phyloP scores from a whole-genome alignment of 2,888 invertebrate genomes.

The Kryphioiulus occultus region DNA sequence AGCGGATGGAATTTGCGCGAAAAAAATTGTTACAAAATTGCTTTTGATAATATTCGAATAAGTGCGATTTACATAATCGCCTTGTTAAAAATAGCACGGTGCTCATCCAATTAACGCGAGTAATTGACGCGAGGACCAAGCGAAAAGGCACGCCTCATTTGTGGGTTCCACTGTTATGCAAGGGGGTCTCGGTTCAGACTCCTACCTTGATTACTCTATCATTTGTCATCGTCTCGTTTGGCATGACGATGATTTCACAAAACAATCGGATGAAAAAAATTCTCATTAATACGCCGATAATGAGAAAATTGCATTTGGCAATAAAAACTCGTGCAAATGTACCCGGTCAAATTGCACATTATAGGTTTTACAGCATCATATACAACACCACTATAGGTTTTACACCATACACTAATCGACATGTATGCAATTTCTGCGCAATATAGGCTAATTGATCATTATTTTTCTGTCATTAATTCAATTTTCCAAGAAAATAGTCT shows the following conservation, averaged over 20 bases:
- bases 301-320: not conserved
- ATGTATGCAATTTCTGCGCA: no score
- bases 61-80: slow-evolving; percentile 2
- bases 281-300: not conserved
- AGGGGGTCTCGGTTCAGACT: not conserved
- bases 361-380: no score
- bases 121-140: not conserved
- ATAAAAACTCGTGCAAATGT: no score
- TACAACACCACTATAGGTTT: no score
- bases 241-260: not conserved
- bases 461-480: not conserved
- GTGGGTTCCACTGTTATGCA: not conserved
- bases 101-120: slow-evolving; percentile 16
- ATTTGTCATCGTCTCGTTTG: slow-evolving; percentile 22
- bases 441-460: not conserved
- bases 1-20: not conserved
- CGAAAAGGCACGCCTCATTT: not conserved
- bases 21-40: not conserved
- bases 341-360: no score
- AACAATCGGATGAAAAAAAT: not conserved
- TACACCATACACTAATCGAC: no score
- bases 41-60: not conserved
- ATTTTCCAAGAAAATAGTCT: not conserved
- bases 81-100: slow-evolving; percentile 9
- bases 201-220: not conserved